phyloP scores from a whole-genome alignment of 1,140 invertebrate species.

The Dendrolimus punctatus region DNA sequence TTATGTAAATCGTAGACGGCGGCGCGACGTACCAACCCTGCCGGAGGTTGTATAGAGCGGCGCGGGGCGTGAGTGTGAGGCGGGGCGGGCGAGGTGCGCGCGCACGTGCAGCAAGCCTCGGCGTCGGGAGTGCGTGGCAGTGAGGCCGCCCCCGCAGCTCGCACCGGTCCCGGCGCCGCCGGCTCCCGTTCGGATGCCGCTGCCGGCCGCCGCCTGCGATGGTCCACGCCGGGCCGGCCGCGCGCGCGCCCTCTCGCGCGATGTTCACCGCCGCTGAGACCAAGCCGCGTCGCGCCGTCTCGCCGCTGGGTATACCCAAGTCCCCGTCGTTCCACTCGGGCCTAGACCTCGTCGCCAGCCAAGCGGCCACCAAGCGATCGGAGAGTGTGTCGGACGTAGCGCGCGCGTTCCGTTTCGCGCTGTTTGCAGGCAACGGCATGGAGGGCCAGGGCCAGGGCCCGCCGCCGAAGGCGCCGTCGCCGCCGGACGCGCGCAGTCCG shows the following conservation, averaged over 20 bases:
- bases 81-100: constrained; percentile 13
- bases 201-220: constrained; percentile 67
- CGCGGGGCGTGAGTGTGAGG: constrained; percentile 19
- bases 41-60: constrained; percentile 35
- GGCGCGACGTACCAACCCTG: constrained; percentile 24
- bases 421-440: constrained; percentile 47
- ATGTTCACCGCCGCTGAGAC: constrained; percentile 70
- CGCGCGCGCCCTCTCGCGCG: constrained; percentile 64
- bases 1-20: constrained; percentile 19
- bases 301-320: constrained; percentile 81
- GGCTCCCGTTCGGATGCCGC: constrained; percentile 59
- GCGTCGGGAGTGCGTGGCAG: constrained; percentile 36
- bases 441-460: constrained; percentile 51
- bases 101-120: constrained; percentile 25
- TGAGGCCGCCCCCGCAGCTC: constrained; percentile 55
- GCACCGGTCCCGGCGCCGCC: constrained; percentile 55
- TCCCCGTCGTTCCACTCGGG: constrained; percentile 89
- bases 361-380: constrained; percentile 59
- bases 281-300: constrained; percentile 69
- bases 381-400: constrained; percentile 67
- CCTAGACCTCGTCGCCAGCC: constrained; percentile 80
- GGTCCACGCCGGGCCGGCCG: constrained; percentile 66
- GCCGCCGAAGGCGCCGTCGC: constrained; percentile 53
- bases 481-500: constrained; percentile 52
- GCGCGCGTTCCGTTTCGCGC: constrained; percentile 63